Base-by-base conservation (phyloP, 2,888 invertebrate species). In the Phrixothrix hirtus region DNA sequence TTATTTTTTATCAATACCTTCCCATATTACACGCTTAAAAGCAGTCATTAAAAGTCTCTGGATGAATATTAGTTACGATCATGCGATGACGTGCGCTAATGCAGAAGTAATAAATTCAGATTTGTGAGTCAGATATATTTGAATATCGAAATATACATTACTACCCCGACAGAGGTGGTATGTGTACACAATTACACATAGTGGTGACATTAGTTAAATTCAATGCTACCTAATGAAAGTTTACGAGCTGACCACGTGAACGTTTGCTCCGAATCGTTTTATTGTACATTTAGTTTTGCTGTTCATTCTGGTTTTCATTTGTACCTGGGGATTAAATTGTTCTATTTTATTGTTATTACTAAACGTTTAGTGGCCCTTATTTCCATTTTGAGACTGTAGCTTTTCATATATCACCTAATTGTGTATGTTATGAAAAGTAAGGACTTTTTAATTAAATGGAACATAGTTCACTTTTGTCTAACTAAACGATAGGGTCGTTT, bases 191-290 rank as follows among this genome's bases (percentile, higher is more conserved):
- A 74, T 73, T 73, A 73, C 71, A 70, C 73, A 69, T 74, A 73
- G 74, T 70, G 73, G 73, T 71, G 73, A 74, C 75, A 73, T 75
- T 74, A 73, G 73, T 74, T 74, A 70, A 74, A 75, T 75, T 74
- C 74, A 74, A 66, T 69, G 72, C 59, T 65, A 65, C 64, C 74
- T 75, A 75, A 75, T 75, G 74, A 75, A 73, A 73, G 65, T 75
- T 75, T 75, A 75, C 71, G 75, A 72, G 65, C 68, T 36, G 16
- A 36, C 53, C 48, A 44, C 43, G 48, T 38, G 53, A 47, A 42
- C 43, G 48, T 25, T 47, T 48, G 38, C 38, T 36, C 14, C 35
- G 7, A 36, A 53, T 53, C 38, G 47, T 53, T 53, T 53, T 47
- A 53, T 53, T 47, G 44, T 41, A 25, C 35, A 25, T 42, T 42